These are phyloP conservation scores for Himalopsyche japonica DNA, from an alignment of 2,888 invertebrate species.

Conservation along the genomic window DNA sequence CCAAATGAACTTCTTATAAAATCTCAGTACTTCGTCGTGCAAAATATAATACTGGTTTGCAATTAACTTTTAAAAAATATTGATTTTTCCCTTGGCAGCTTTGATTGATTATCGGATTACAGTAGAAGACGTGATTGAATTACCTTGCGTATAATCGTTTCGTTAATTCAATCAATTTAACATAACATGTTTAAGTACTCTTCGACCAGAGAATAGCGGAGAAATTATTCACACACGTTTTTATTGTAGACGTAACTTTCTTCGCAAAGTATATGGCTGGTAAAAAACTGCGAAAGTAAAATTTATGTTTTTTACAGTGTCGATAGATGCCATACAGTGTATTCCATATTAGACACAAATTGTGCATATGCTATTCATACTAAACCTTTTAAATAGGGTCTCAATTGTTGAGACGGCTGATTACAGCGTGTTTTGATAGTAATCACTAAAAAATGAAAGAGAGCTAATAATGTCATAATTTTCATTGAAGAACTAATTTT, in stretches of 20 bases:
- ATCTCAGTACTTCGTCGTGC: neutral
- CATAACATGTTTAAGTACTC: neutral
- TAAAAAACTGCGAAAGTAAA: neutral
- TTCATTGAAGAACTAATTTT: too few relatives aligned
- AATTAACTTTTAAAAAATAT: neutral
- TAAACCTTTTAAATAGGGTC: too few relatives aligned
- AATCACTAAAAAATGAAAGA: too few relatives aligned
- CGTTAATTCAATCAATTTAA: neutral
- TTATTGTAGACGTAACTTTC: neutral
- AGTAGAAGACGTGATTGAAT: neutral
- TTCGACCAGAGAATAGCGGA: neutral
- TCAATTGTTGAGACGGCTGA: too few relatives aligned
- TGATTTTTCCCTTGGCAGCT: neutral
- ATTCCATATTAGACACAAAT: too few relatives aligned
- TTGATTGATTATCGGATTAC: neutral
- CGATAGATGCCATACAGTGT: neutral
- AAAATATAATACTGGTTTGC: too few relatives aligned
- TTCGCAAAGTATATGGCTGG: neutral
- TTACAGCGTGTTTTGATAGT: too few relatives aligned
- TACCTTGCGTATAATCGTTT: neutral
- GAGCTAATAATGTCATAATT: too few relatives aligned
- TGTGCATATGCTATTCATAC: too few relatives aligned
- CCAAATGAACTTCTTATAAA: neutral
- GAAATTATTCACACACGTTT: neutral
- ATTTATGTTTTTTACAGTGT: neutral